Conservation (phyloP, 2,113 vertebrate genomes). For the Callopanchax toddi region DNA sequence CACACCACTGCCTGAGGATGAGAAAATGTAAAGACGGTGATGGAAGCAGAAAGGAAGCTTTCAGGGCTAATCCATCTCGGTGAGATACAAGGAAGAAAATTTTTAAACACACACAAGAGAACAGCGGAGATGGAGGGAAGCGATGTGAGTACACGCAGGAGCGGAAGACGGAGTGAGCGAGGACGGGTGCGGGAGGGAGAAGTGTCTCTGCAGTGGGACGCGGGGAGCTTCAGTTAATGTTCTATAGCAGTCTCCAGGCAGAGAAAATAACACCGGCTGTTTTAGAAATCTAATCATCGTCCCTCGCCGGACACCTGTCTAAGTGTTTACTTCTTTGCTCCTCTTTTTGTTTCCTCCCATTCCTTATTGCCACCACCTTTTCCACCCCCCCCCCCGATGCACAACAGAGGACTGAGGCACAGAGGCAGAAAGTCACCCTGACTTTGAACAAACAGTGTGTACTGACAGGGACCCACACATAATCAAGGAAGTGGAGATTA, state of each 20-base stretch:
- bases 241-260: slow-evolving; percentile 55
- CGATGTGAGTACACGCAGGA: slow-evolving; percentile 11
- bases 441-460: slow-evolving; percentile 68
- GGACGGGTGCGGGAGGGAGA: slow-evolving; percentile 11
- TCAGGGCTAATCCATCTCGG: slow-evolving; percentile 62
- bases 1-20: slow-evolving; percentile 41
- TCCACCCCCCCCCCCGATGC: background rate
- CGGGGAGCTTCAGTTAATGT: slow-evolving; percentile 63
- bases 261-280: slow-evolving; percentile 62
- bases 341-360: slow-evolving; percentile 30
- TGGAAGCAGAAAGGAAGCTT: slow-evolving; percentile 57
- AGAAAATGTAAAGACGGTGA: slow-evolving; percentile 49
- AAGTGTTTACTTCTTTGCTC: slow-evolving; percentile 57
- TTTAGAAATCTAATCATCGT: slow-evolving; percentile 71
- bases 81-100: slow-evolving; percentile 29
- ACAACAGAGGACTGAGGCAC: slow-evolving; percentile 21
- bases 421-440: slow-evolving; percentile 75
- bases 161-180: slow-evolving; percentile 9
- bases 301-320: slow-evolving; percentile 73
- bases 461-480: slow-evolving; percentile 48
- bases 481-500: slow-evolving; percentile 72
- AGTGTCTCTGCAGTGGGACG: slow-evolving; percentile 42
- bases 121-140: slow-evolving; percentile 8
- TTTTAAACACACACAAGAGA: slow-evolving; percentile 51
- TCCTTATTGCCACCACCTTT: slow-evolving; percentile 25